Percentiles rank a stretch among this genome's conserved stretches.
Conservation (phyloP, 2,888 invertebrate species). For the Capitulum mitella region DNA sequence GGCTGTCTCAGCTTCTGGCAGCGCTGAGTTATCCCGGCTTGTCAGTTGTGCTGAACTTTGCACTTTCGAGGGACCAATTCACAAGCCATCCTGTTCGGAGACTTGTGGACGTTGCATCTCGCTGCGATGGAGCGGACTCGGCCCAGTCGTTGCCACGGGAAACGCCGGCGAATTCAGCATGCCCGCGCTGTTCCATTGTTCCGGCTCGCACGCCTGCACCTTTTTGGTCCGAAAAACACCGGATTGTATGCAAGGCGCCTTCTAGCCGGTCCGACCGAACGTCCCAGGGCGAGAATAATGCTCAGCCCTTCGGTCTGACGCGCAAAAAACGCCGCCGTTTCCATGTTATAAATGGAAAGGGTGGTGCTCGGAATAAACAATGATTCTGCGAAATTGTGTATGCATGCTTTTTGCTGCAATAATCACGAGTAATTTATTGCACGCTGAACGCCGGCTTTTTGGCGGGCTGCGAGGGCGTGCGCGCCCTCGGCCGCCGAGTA, state of each 20-base stretch:
- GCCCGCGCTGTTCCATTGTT: background rate
- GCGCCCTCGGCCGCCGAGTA: background rate
- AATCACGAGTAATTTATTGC: slow-evolving; percentile 5
- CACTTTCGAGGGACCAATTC: no score
- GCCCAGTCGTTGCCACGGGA: no score
- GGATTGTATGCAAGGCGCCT: slow-evolving; percentile 1
- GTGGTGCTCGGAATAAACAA: slow-evolving; percentile 15
- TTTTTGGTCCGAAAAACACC: slow-evolving; percentile 12
- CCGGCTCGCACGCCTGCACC: background rate
- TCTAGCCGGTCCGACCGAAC: background rate
- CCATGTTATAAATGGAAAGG: slow-evolving; percentile 16
- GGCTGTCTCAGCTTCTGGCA: no score
- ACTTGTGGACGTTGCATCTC: no score
- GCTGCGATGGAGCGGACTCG: no score
- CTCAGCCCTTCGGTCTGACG: background rate
- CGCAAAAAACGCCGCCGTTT: background rate
- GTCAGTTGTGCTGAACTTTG: no score
- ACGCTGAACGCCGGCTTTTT: background rate
- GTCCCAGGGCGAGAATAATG: background rate
- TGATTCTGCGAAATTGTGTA: slow-evolving; percentile 22
- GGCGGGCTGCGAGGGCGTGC: background rate
- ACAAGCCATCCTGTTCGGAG: no score
- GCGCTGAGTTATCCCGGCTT: no score
- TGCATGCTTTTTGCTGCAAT: slow-evolving; percentile 23
- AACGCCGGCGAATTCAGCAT: background rate